phyloP scores from a whole-genome alignment of 1,140 invertebrate species.

The Aphelinus certus region DNA sequence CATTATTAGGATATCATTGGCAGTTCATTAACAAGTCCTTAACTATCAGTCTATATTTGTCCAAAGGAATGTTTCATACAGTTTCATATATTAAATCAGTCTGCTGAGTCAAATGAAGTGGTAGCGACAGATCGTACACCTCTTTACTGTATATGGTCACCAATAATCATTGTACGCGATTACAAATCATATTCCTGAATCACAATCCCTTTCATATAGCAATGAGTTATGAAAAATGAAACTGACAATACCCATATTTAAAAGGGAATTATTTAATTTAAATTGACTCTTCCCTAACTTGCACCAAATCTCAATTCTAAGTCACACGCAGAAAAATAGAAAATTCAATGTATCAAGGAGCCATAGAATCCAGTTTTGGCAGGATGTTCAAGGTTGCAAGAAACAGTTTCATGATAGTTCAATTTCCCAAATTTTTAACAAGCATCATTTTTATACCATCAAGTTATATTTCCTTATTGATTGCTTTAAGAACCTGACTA shows the following conservation, averaged over 20 bases:
- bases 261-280: too few relatives aligned
- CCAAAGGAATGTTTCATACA: constrained; percentile 43
- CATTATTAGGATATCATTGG: constrained; percentile 41
- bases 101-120: constrained; percentile 21
- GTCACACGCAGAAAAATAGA: neutral
- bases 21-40: constrained; percentile 43
- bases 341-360: neutral
- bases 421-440: too few relatives aligned
- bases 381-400: neutral
- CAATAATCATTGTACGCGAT: too few relatives aligned
- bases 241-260: too few relatives aligned
- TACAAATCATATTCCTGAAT: neutral
- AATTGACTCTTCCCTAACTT: neutral
- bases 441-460: too few relatives aligned
- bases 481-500: constrained; percentile 24
- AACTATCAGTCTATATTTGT: constrained; percentile 40
- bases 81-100: constrained; percentile 18
- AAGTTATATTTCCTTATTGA: neutral
- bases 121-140: constrained; percentile 19
- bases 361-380: constrained; percentile 27
- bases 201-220: too few relatives aligned
- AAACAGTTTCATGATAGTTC: too few relatives aligned
- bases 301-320: neutral
- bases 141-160: constrained; percentile 5
- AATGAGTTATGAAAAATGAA: too few relatives aligned